Base-by-base conservation (phyloP, 2,113 vertebrate genomes). In the Bungarus multicinctus region DNA sequence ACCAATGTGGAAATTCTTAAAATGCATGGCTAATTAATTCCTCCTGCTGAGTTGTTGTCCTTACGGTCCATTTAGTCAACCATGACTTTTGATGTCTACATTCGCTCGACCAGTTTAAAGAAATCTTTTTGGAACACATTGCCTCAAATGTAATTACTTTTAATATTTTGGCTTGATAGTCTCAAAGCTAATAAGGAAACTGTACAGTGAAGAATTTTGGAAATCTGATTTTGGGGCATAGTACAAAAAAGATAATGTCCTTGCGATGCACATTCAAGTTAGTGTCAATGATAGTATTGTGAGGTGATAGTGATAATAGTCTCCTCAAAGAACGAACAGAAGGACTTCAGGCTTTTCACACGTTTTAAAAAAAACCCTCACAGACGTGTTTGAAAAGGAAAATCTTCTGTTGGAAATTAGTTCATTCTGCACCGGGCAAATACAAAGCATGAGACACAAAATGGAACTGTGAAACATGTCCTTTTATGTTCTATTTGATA, bases 191-290 rank as follows among this genome's bases (percentile, higher is more conserved):
- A 99, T 3, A 97, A 99, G 98, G 99, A 99, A 95, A 99, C 99
- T 0, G 99, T 99, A 0, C 99, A 99, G 96, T 99, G 99, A 99
- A 99, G 99, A 96, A 99, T 99, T 96, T 95, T 99, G 96, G 99
- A 99, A 99, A 99, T 88, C 95, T 99, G 92, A 96, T 99, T 91
- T 96, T 99, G 95, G 99, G 99, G 91, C 98, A 98, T 69, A 98
- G 99, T 55, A 96, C 99, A 47, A 97, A 98, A 39, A 98, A 98
- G 2, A 98, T 99, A 85, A 99, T 99, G 55, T 99, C 57, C 95
- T 99, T 81, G 98, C 99, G 97, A 96, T 99, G 81, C 99, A 99
- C 94, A 96, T 99, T 91, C 99, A 99, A 95, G 98, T 99, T 96
- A 98, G 98, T 0, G 99, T 99, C n/a, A 98, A 98, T 0, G 98